Base-by-base conservation (phyloP, 2,797 vertebrate genomes). In the Pangasius djambal region DNA sequence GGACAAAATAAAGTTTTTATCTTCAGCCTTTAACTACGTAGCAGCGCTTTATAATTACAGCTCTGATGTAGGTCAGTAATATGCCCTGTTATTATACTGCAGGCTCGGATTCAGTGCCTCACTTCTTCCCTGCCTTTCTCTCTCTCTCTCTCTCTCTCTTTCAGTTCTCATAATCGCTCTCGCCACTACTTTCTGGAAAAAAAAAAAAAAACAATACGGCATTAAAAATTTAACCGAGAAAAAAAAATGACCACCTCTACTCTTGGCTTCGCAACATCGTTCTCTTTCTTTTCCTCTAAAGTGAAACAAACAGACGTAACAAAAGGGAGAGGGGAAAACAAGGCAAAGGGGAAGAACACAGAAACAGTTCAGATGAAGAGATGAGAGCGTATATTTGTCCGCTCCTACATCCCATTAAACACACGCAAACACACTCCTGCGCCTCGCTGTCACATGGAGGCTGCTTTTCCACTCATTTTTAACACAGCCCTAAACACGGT, bases 31-130 rank as follows among this genome's bases (percentile, higher is more conserved):
- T 34, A 72, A 85, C 28, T 57, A 18, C 16, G 40, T 1, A 8
- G 22, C 31, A 25, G 57, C 44, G 57, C 57, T 31, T 78, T 63
- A 44, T 86, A 75, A 86, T 86, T 74, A 75, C 20, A 86, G 85
- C 70, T 69, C 44, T 65, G 77, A 65, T 87, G 86, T 37, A 82
- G 77, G 61, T 81, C 86, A 67, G 75, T 67, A 61, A 87, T 50
- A 1, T n/a, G 74, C 18, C 74, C 86, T 87, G 86, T 87, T 79
- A 87, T 87, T 87, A 87, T 20, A 74, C 25, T 15, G 22, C 57
- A 83, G 34, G 4, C 81, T 40, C 12, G 2, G 57, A 40, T 28
- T 28, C 50, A 31, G 13, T 16, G 48, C 48, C 74, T 52, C 48
- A 13, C 10, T 28, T 69, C 67, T 37, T 72, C 70, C 4, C 74